Conservation (phyloP, 2,888 invertebrate genomes). For the Camptogramma bilineatum region DNA sequence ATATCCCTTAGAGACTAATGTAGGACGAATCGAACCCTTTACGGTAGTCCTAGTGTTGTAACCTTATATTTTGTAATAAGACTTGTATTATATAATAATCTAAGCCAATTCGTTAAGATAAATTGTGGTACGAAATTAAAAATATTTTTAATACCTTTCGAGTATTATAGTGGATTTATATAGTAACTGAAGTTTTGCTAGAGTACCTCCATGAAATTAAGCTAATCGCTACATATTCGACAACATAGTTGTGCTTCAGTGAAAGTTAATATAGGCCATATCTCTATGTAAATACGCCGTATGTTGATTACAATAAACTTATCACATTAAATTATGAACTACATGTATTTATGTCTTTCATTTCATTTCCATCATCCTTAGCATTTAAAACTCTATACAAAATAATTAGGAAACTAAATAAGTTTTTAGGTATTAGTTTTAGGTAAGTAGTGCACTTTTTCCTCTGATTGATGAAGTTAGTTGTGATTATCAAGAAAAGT, state of each 20-base stretch:
- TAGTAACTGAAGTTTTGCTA: slow-evolving; percentile 40
- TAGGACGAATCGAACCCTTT: slow-evolving; percentile 57
- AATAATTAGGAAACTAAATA: too few species aligned
- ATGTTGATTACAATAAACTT: slow-evolving; percentile 71
- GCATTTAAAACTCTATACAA: not conserved
- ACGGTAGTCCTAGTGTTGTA: slow-evolving; percentile 68
- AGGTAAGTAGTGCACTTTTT: too few species aligned
- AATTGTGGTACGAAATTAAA: slow-evolving; percentile 69
- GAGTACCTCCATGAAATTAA: slow-evolving; percentile 46
- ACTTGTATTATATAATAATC: slow-evolving; percentile 77
- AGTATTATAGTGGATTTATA: slow-evolving; percentile 66
- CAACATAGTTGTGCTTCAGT: slow-evolving; percentile 74
- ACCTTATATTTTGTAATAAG: slow-evolving; percentile 78
- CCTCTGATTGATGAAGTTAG: too few species aligned
- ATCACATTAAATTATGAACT: slow-evolving; percentile 81
- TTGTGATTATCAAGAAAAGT: too few species aligned
- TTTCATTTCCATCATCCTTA: slow-evolving; percentile 37
- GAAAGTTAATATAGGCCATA: slow-evolving; percentile 70
- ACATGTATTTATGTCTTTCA: slow-evolving; percentile 59
- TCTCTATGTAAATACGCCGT: slow-evolving; percentile 70
- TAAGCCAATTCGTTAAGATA: slow-evolving; percentile 60
- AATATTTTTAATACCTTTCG: slow-evolving; percentile 80
- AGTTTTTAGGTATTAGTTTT: too few species aligned
- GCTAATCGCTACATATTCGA: slow-evolving; percentile 55
- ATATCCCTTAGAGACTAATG: slow-evolving; percentile 78